Conservation (phyloP, 2,888 invertebrate genomes). For the Apodemia duryi region DNA sequence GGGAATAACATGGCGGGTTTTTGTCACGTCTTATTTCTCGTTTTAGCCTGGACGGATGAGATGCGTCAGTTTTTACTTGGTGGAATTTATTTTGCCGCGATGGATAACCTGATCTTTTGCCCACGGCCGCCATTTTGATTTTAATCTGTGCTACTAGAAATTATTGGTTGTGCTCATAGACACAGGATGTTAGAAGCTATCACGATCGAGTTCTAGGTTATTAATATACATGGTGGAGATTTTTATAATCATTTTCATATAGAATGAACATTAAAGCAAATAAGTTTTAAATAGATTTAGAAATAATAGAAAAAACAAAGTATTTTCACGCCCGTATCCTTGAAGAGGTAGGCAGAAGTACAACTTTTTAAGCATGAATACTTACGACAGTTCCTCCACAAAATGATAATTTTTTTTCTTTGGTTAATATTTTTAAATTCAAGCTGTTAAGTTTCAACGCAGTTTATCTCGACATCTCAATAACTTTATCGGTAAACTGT, state of each 20-base stretch:
- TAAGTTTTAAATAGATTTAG: too few species aligned
- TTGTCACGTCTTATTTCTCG: slow-evolving; percentile 53
- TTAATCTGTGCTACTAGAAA: slow-evolving; percentile 66
- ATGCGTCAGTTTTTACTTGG: slow-evolving; percentile 65
- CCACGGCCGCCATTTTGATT: slow-evolving; percentile 62
- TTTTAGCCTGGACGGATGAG: slow-evolving; percentile 56
- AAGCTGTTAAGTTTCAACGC: neutral
- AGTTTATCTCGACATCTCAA: neutral
- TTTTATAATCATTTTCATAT: neutral
- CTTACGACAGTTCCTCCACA: too few species aligned
- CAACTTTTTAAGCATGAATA: too few species aligned
- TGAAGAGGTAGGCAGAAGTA: too few species aligned
- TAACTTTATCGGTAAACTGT: neutral
- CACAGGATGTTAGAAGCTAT: slow-evolving; percentile 13
- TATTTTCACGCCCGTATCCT: too few species aligned
- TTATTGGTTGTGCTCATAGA: slow-evolving; percentile 36
- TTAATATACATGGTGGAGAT: neutral
- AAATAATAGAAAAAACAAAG: too few species aligned
- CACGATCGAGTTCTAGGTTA: neutral
- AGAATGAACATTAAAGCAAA: neutral
- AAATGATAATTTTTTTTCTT: too few species aligned
- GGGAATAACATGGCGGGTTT: slow-evolving; percentile 41
- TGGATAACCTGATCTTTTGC: slow-evolving; percentile 50
- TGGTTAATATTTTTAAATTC: too few species aligned
- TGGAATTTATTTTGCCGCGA: slow-evolving; percentile 47